phyloP scores from a whole-genome alignment of 2,113 vertebrate species.

The Theristicus caerulescens region DNA sequence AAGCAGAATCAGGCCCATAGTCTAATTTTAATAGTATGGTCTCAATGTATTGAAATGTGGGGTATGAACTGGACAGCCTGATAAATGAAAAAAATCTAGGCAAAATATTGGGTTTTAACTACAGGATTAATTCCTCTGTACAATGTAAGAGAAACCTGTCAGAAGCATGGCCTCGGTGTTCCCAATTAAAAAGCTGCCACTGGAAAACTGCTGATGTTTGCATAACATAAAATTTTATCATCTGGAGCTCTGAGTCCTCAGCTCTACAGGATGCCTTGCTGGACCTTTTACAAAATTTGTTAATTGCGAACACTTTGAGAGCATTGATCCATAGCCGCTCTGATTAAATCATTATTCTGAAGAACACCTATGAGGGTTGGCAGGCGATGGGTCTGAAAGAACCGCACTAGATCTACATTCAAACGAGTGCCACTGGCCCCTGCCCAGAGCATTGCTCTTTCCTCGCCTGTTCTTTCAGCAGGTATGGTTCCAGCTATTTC shows the following conservation, averaged over 20 bases:
- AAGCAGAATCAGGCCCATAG: neutral
- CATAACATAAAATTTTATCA: neutral
- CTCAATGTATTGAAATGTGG: neutral
- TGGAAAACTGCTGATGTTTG: neutral
- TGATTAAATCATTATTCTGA: conserved; percentile 48
- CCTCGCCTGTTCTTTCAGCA: neutral
- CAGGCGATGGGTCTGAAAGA: neutral
- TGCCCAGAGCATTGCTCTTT: neutral
- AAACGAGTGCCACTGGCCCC: neutral
- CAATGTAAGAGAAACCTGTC: neutral
- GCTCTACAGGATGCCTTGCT: neutral
- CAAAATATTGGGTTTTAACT: neutral
- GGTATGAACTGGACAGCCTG: neutral
- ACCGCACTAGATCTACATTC: neutral
- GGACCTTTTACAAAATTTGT: neutral
- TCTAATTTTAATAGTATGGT: neutral
- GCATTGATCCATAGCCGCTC: neutral
- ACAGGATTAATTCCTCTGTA: neutral
- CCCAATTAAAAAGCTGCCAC: neutral
- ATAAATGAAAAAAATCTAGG: neutral
- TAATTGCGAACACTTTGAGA: conserved; percentile 10
- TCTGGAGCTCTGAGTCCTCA: neutral
- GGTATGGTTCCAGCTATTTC: conserved; percentile 5
- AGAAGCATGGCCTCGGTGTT: neutral
- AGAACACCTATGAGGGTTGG: neutral